Evolutionary conservation across 2,113 vertebrate genomes (phyloP).

Genomic region (Dendrocopos noguchii): DNA sequence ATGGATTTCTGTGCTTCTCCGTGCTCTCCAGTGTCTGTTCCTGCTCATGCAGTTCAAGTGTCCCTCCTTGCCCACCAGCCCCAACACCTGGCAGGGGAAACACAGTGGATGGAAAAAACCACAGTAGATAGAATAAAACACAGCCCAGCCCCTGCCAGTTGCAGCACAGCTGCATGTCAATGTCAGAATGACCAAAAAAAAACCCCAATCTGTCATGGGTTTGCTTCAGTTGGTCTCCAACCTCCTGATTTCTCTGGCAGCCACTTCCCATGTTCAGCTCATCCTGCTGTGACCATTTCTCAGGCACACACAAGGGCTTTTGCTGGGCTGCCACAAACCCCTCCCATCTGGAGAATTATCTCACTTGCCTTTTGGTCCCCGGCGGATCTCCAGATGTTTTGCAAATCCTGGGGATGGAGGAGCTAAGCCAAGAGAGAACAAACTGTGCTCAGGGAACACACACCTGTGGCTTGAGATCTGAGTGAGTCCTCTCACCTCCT

Average conservation of each 20-base stretch:
- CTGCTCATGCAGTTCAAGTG: not conserved
- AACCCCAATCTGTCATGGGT: accelerated
- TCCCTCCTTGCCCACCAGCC: not conserved
- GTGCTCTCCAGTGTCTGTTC: not conserved
- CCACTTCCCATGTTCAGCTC: not conserved
- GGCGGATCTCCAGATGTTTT: not conserved
- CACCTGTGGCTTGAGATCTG: not conserved
- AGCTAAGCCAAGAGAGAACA: not conserved
- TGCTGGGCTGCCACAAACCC: not conserved
- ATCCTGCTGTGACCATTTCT: not conserved
- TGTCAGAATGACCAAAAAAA: not conserved
- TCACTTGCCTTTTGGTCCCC: not conserved
- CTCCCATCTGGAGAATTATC: not conserved
- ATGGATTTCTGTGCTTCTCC: not conserved
- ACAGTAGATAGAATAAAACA: not conserved
- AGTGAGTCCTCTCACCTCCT: not conserved
- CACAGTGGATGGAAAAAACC: not conserved
- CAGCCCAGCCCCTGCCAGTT: not conserved
- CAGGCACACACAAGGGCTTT: not conserved
- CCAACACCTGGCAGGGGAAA: not conserved
- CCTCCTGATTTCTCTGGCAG: not conserved
- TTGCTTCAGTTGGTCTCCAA: not conserved
- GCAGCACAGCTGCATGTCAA: not conserved
- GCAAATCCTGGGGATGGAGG: too few relatives aligned
- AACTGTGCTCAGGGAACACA: not conserved